Conservation (phyloP, 2,113 vertebrate species). For the Excalfactoria chinensis region DNA sequence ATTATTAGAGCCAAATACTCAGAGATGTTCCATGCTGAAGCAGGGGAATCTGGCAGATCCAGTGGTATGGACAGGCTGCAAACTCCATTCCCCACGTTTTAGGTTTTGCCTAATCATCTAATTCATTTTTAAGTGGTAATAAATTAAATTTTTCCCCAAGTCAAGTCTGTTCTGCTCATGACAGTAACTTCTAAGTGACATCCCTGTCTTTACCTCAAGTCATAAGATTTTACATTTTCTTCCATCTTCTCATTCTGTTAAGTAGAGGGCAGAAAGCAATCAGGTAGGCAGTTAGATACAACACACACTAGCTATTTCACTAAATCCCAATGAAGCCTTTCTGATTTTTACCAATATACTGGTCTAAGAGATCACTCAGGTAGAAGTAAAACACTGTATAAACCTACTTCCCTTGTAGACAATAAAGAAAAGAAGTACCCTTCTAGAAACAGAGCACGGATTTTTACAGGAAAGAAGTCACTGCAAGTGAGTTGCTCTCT, state of each 20-base stretch:
- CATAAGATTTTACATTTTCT: not conserved
- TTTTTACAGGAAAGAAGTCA: not conserved
- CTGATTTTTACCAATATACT: not conserved
- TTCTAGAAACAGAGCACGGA: not conserved
- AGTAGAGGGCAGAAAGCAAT: fast-evolving
- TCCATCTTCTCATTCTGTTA: not conserved
- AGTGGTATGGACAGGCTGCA: not conserved
- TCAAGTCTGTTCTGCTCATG: not conserved
- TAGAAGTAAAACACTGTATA: not conserved
- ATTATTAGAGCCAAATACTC: not conserved
- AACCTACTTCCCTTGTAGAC: not conserved
- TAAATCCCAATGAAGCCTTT: not conserved
- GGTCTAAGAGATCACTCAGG: not conserved
- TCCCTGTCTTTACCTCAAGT: not conserved
- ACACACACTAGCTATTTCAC: not conserved
- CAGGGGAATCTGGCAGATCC: not conserved
- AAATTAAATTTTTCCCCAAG: not conserved
- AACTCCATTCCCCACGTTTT: fast-evolving
- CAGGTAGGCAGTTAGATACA: not conserved
- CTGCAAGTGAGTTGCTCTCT: not conserved
- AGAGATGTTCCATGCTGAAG: not conserved
- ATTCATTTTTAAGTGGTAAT: not conserved
- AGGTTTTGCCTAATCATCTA: not conserved
- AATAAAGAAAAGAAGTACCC: not conserved
- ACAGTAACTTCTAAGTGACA: fast-evolving